phyloP scores from a whole-genome alignment of 2,797 vertebrate genomes.

The Ctenosaura bakeri region DNA sequence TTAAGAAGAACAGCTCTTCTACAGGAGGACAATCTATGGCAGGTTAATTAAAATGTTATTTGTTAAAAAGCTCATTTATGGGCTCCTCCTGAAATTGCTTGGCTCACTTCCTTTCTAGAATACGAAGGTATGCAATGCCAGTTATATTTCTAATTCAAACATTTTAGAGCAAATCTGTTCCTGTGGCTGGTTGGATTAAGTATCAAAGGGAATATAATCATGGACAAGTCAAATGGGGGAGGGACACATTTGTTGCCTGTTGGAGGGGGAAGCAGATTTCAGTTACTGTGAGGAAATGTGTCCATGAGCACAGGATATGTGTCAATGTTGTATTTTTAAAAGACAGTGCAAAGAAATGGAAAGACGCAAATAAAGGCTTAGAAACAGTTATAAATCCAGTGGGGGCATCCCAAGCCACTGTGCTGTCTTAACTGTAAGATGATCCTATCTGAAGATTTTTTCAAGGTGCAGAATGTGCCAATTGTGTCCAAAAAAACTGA shows the following conservation, averaged over 20 bases:
- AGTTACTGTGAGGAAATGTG: neutral
- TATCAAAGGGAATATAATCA: neutral
- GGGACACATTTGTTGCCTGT: no score
- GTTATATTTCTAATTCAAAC: constrained; percentile 7
- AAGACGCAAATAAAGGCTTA: neutral
- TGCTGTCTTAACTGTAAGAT: neutral
- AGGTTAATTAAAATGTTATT: constrained; percentile 79
- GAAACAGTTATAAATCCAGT: neutral
- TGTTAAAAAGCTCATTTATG: constrained; percentile 73
- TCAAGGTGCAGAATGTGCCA: neutral
- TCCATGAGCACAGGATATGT: no score
- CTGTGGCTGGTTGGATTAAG: neutral
- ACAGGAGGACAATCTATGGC: constrained; percentile 71
- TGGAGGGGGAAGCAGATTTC: neutral
- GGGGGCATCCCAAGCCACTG: neutral
- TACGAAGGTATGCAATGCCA: neutral
- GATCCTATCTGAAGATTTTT: neutral
- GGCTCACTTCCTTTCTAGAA: constrained; percentile 42
- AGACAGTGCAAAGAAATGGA: neutral
- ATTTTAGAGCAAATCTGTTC: neutral
- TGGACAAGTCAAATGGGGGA: neutral
- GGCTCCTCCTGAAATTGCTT: constrained; percentile 72
- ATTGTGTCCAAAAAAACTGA: neutral
- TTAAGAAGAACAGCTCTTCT: constrained; percentile 72
- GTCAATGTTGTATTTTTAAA: neutral